phyloP scores from a whole-genome alignment of 2,113 vertebrate genomes.

The Zosterops hypoxanthus region DNA sequence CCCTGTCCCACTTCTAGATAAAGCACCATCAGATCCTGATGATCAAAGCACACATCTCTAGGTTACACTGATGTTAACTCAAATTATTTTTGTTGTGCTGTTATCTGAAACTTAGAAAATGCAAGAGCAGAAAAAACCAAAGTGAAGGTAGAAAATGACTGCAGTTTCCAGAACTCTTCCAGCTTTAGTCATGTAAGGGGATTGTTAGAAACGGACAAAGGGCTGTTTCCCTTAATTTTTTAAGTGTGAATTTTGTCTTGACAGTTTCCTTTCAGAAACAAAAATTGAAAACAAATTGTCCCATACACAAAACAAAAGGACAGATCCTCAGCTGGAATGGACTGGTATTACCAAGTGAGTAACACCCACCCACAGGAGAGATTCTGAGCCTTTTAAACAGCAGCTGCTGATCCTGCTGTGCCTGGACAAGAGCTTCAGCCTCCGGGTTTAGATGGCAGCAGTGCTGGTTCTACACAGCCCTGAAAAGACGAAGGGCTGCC shows the following conservation, averaged over 20 bases:
- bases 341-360: constrained; percentile 27
- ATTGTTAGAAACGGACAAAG: constrained; percentile 39
- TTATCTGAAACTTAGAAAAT: not conserved
- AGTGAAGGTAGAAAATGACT: not conserved
- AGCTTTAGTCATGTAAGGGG: constrained; percentile 30
- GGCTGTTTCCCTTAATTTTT: constrained; percentile 51
- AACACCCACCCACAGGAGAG: constrained; percentile 49
- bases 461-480: accelerated
- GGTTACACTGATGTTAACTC: not conserved
- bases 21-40: not conserved
- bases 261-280: constrained; percentile 66
- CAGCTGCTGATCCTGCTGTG: not conserved
- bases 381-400: not conserved
- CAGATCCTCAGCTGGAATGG: constrained; percentile 42
- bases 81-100: not conserved
- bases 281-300: constrained; percentile 65
- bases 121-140: not conserved
- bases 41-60: not conserved
- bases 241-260: constrained; percentile 58
- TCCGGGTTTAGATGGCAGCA: not conserved
- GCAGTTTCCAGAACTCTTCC: constrained; percentile 27
- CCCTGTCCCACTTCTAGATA: not conserved
- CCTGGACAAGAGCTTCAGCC: not conserved
- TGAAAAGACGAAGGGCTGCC: not conserved
- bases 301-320: constrained; percentile 41